A percentile compares a stretch with the other conserved stretches of the same genome.
phyloP scores from a whole-genome alignment of 53 echinoderm and acorn worm genomes.

The Holothuria scabra region DNA sequence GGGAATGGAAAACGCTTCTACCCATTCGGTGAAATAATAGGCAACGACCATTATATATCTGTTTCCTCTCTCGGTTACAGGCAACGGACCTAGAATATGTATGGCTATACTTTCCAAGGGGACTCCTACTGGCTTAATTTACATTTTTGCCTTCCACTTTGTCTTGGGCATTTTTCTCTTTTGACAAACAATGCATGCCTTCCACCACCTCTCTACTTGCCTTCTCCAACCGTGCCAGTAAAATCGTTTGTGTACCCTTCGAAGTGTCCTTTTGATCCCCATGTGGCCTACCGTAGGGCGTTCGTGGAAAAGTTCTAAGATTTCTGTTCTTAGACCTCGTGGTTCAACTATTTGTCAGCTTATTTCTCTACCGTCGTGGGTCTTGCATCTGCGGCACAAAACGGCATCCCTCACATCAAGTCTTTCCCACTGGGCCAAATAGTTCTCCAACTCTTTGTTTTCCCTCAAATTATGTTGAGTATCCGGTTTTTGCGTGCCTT shows the following conservation, averaged over 20 bases:
- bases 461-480: background rate
- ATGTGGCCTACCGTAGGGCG: constrained; percentile 23
- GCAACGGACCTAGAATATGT: constrained; percentile 50
- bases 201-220: constrained; percentile 6
- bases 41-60: constrained; percentile 46
- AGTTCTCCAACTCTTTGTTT: background rate
- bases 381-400: constrained; percentile 25
- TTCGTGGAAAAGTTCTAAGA: background rate
- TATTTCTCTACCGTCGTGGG: background rate
- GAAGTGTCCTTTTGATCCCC: constrained; percentile 14
- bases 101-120: constrained; percentile 56
- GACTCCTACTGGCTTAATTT: constrained; percentile 1
- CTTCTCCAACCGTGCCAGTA: constrained; percentile 22
- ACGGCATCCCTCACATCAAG: background rate
- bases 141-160: background rate
- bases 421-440: constrained; percentile 33
- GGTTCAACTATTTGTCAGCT: constrained; percentile 40
- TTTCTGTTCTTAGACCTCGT: background rate
- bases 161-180: constrained; percentile 1
- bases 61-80: constrained; percentile 29
- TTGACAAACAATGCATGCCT: constrained; percentile 16
- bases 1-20: constrained; percentile 11
- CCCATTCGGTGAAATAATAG: constrained; percentile 26
- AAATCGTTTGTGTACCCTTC: background rate
- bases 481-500: background rate